Evolutionary conservation across 1,140 invertebrate genomes (phyloP).

Genomic region (Chymomyza costata): DNA sequence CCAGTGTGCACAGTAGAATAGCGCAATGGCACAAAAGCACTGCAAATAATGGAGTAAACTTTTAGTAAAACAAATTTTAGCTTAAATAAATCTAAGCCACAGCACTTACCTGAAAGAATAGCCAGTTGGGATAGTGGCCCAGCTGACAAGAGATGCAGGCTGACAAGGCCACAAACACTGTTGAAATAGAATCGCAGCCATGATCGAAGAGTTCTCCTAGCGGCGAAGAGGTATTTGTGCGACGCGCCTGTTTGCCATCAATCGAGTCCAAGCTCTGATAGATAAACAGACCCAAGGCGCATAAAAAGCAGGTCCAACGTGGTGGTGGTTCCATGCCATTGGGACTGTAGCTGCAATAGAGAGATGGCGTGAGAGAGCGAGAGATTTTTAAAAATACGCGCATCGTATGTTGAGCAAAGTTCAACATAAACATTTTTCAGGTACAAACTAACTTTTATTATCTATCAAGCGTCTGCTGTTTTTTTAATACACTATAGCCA

Average conservation of each 20-base stretch:
- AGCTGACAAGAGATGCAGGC: conserved; percentile 94
- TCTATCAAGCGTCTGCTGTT: too few species aligned
- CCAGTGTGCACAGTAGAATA: conserved; percentile 99
- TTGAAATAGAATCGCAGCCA: conserved; percentile 98
- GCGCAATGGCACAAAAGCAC: conserved; percentile 93
- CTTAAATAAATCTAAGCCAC: too few species aligned
- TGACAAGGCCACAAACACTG: conserved; percentile 96
- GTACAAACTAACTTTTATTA: too few species aligned
- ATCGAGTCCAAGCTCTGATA: conserved; percentile 99
- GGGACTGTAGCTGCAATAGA: conserved; percentile 78
- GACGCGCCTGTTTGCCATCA: conserved; percentile 99
- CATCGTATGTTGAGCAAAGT: too few species aligned
- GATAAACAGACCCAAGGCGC: conserved; percentile 95
- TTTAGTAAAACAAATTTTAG: too few species aligned
- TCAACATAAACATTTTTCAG: too few species aligned
- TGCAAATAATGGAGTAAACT: conserved; percentile 74
- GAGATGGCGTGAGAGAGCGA: too few species aligned
- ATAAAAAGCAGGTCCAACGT: conserved; percentile 92
- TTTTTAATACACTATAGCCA: too few species aligned
- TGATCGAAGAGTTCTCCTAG: conserved; percentile 99
- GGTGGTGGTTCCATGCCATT: conserved; percentile 86
- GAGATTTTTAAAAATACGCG: too few species aligned
- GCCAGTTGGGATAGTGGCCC: conserved; percentile 92
- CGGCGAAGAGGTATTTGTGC: conserved; percentile 93
- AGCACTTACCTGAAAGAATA: conserved; percentile 88